Conservation (phyloP, 2,113 vertebrate species). For the Stigmatopora nigra region DNA sequence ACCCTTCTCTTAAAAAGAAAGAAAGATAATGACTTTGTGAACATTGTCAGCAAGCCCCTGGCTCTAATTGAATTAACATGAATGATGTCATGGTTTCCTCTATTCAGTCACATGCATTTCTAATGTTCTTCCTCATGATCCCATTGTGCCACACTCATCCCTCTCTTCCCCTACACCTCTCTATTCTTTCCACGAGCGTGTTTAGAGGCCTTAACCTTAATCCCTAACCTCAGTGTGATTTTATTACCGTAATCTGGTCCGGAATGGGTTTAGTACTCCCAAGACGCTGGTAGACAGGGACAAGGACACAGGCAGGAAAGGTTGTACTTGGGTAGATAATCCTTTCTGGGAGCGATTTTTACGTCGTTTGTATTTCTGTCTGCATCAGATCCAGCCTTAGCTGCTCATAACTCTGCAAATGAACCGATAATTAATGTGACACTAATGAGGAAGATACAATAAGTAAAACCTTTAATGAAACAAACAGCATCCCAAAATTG, state of each 20-base stretch:
- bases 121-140: conserved; percentile 26
- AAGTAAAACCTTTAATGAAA: not conserved
- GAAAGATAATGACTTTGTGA: not conserved
- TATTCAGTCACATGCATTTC: conserved; percentile 1
- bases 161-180: not conserved
- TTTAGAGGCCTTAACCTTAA: conserved; percentile 53
- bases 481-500: not conserved
- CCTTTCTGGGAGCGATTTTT: not conserved
- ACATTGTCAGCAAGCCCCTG: not conserved
- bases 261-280: conserved; percentile 50
- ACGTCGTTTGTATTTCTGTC: not conserved
- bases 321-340: not conserved
- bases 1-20: too few species aligned
- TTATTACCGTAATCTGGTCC: conserved; percentile 60
- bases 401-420: not conserved
- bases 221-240: conserved; percentile 45
- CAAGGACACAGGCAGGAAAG: conserved; percentile 24
- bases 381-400: not conserved
- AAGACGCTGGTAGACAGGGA: conserved; percentile 32
- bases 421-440: not conserved
- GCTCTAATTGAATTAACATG: conserved; percentile 4
- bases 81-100: conserved; percentile 19
- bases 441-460: not conserved
- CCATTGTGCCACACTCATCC: conserved; percentile 1
- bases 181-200: conserved; percentile 25